phyloP scores from a whole-genome alignment of 1,140 invertebrate genomes.

The Aphis gossypii region DNA sequence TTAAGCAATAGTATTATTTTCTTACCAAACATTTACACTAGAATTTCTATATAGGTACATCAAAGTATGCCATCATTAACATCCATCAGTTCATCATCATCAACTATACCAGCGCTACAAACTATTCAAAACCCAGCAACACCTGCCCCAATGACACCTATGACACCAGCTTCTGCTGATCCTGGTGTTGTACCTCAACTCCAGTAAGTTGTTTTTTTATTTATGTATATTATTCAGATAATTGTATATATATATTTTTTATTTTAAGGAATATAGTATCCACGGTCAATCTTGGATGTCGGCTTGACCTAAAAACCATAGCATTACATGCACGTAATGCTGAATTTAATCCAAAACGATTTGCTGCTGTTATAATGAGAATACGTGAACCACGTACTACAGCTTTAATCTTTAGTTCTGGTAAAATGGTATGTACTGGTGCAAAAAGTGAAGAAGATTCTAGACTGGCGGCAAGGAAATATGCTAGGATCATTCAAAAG shows the following conservation, averaged over 20 bases:
- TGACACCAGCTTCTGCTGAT: conserved; percentile 93
- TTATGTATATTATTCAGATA: background rate
- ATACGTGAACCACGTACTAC: conserved; percentile 98
- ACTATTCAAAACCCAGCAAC: conserved; percentile 69
- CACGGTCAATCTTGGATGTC: conserved; percentile 96
- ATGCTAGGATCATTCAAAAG: conserved; percentile 99
- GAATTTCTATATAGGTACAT: conserved; percentile 68
- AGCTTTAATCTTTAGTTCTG: conserved; percentile 98
- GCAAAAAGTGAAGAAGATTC: conserved; percentile 99
- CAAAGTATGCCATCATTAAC: conserved; percentile 82
- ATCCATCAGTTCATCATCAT: conserved; percentile 59
- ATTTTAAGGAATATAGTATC: conserved; percentile 90
- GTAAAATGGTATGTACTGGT: conserved; percentile 99
- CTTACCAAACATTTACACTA: background rate
- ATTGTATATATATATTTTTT: background rate
- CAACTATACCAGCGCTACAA: conserved; percentile 20
- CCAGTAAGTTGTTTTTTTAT: conserved; percentile 74
- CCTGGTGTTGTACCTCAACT: conserved; percentile 92
- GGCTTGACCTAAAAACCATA: conserved; percentile 96
- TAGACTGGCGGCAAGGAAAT: conserved; percentile 94
- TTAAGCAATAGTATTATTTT: background rate
- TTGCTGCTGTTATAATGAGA: conserved; percentile 99
- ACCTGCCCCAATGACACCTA: conserved; percentile 86
- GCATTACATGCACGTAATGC: conserved; percentile 98
- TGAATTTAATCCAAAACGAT: conserved; percentile 99